Conservation (phyloP, 2,888 invertebrate genomes). For the Halictus quadricinctus region DNA sequence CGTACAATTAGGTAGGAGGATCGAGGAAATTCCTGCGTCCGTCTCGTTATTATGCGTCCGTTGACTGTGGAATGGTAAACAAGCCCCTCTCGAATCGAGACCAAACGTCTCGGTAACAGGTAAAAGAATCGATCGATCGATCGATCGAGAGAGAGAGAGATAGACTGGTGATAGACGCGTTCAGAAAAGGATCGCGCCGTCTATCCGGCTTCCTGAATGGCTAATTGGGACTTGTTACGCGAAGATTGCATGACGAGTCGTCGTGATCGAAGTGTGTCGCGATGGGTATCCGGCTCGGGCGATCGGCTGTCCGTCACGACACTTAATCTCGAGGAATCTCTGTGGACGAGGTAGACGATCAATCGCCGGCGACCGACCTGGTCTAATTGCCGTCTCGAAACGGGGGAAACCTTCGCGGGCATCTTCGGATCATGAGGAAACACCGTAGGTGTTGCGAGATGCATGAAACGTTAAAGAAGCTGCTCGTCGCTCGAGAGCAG, state of each 20-base stretch:
- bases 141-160: too few relatives aligned
- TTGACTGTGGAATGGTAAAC: slow-evolving; percentile 26
- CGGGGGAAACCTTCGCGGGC: neutral
- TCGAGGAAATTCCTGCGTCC: slow-evolving; percentile 28
- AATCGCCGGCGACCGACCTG: neutral
- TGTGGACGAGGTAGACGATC: neutral
- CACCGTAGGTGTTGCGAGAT: slow-evolving; percentile 69
- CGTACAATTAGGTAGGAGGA: slow-evolving; percentile 21
- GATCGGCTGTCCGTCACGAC: neutral
- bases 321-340: slow-evolving; percentile 13
- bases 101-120: slow-evolving; percentile 2
- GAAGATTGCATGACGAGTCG: slow-evolving; percentile 30
- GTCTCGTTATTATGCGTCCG: slow-evolving; percentile 8
- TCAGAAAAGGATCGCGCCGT: neutral
- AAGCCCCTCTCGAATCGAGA: slow-evolving; percentile 24
- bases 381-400: slow-evolving; percentile 12
- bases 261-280: slow-evolving; percentile 47
- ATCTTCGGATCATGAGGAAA: neutral
- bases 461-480: slow-evolving; percentile 76
- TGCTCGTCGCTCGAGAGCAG: slow-evolving; percentile 55
- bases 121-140: neutral
- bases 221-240: slow-evolving; percentile 10
- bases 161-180: neutral
- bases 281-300: slow-evolving; percentile 28
- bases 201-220: slow-evolving; percentile 25